Base-by-base conservation (phyloP, 2,888 invertebrate genomes). In the Didymodactylos carnosus region DNA sequence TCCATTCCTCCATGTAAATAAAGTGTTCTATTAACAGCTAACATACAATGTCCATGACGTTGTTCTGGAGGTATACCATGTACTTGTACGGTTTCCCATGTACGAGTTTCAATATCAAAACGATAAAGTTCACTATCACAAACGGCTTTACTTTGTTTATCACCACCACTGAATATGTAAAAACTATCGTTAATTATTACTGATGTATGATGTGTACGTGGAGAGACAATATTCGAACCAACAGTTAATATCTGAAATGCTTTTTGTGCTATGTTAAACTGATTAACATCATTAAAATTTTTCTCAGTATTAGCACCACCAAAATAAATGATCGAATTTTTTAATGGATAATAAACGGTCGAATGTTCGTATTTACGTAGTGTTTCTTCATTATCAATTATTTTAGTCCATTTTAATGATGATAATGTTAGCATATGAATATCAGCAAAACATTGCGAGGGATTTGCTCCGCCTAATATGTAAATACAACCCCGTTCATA, bases 381-480 rank as follows among this genome's bases (percentile, higher is more conserved):
- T 19, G 71, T 53, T 35, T n/a, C 23, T 35, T 19, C 39, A 19
- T 71, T 62, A 19, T 77, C 75, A 69, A 81, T 80, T 27, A 79
- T 76, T 16, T 78, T 78, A 75, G 82, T 80, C 83, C 83, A 83
- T 14, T 77, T 75, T 39, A 80, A 78, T 29, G 62, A 62, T 16
- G 62, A 35, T 35, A 62, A 80, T 78, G 49, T 13, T 16, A 73
- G 69, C 7, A 39, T 39, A 72, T 79, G 80, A 1, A 79, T 79
- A 71, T 83, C 83, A 75, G 78, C 78, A 73, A 82, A 82, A 0
- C 81, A 78, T n/a, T 80, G 80, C 73, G 80, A 79, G 3, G 82
- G 83, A 77, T 82, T 82, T 13, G 83, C 83, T 7, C 83, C 83
- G 16, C 83, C 83, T 16, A 83, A 80, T n/a, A 83, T 76, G 73